A percentile compares a stretch with the other conserved stretches of the same genome.
Evolutionary conservation across 1,140 invertebrate species (phyloP).

Genomic region (Grapholita molesta): DNA sequence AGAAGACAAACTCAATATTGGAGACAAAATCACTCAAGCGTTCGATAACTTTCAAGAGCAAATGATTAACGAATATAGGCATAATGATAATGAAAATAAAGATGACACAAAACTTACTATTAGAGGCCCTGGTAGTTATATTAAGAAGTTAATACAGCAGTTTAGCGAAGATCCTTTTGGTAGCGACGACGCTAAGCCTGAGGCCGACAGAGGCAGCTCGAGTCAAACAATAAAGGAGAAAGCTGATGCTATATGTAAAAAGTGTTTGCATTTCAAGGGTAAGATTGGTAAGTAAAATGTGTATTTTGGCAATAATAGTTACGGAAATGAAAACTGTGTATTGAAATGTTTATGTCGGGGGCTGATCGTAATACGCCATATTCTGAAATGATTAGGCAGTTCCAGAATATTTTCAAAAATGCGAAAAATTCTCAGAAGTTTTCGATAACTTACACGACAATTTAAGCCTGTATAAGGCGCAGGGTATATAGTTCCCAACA

Average conservation of each 20-base stretch:
- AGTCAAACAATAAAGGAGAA: conserved; percentile 59
- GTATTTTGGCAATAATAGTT: conserved; percentile 26
- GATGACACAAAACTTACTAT: conserved; percentile 55
- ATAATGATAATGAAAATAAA: conserved; percentile 29
- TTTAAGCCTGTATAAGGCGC: too few relatives aligned
- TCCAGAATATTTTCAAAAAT: too few relatives aligned
- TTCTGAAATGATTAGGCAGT: too few relatives aligned
- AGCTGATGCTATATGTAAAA: conserved; percentile 75
- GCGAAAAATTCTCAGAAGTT: too few relatives aligned
- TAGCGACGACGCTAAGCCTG: conserved; percentile 54
- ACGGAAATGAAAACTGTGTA: conserved; percentile 1
- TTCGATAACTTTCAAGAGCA: conserved; percentile 58
- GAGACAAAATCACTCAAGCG: conserved; percentile 49
- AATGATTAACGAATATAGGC: conserved; percentile 38
- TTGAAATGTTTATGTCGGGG: not conserved
- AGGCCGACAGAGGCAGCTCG: conserved; percentile 49
- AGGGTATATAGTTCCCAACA: too few relatives aligned
- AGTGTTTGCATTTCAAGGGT: conserved; percentile 76
- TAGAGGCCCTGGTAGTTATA: conserved; percentile 67
- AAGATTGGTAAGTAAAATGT: conserved; percentile 58
- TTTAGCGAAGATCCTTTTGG: conserved; percentile 73
- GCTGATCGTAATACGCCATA: too few relatives aligned
- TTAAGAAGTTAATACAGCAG: conserved; percentile 72
- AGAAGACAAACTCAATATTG: conserved; percentile 59
- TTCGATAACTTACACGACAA: too few relatives aligned